Conservation (phyloP, 2,888 invertebrate species). For the Panopea generosa region DNA sequence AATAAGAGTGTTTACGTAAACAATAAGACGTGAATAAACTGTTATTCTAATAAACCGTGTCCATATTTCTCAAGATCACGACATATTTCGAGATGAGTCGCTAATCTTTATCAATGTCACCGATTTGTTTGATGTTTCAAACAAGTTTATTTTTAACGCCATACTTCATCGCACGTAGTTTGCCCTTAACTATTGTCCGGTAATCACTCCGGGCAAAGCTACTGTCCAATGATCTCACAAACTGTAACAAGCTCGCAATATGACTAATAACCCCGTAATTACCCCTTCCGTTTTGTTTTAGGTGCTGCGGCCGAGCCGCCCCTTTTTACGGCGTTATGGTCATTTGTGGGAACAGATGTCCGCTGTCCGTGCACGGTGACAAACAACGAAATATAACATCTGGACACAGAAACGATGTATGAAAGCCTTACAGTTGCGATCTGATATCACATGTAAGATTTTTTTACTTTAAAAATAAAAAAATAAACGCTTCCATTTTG, state of each 20-base stretch:
- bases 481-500: no score
- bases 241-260: slow-evolving; percentile 48
- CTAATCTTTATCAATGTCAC: neutral
- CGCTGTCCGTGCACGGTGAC: neutral
- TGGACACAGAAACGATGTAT: neutral
- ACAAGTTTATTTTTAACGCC: no score
- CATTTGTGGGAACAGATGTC: slow-evolving; percentile 11
- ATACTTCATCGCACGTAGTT: neutral
- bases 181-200: neutral
- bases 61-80: neutral
- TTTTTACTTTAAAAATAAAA: no score
- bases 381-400: neutral
- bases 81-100: slow-evolving; percentile 1
- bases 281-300: slow-evolving; percentile 52
- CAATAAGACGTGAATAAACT: no score
- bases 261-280: slow-evolving; percentile 58
- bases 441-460: no score
- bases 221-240: slow-evolving; percentile 38
- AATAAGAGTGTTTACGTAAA: no score
- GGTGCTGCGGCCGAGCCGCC: slow-evolving; percentile 36
- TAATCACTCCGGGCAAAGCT: slow-evolving; percentile 13
- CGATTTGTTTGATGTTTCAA: neutral
- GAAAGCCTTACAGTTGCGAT: no score
- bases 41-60: no score
- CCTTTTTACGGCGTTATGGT: slow-evolving; percentile 4